These are phyloP conservation scores for Papilio elwesi DNA, from an alignment of 2,888 invertebrate species.

Conservation along the genomic window DNA sequence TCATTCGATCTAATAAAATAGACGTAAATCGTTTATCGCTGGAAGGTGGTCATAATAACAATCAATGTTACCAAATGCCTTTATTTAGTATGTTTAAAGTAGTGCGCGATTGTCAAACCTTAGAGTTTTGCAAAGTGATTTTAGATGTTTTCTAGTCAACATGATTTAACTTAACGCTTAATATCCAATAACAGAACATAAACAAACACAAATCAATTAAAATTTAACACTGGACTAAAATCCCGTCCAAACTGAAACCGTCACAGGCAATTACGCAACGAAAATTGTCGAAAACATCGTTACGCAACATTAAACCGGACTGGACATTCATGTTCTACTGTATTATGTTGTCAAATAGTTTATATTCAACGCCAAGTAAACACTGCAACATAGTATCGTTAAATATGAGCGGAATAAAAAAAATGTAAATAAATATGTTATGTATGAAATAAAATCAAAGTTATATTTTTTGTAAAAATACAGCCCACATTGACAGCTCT, in stretches of 20 bases:
- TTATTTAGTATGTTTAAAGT: no score
- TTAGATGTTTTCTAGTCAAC: no score
- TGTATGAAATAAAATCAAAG: neutral
- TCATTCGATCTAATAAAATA: no score
- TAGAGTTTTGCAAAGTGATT: no score
- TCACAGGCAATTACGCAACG: constrained; percentile 56
- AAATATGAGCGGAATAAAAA: neutral
- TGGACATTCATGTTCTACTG: constrained; percentile 16
- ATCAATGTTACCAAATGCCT: no score
- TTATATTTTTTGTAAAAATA: no score
- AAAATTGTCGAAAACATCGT: constrained; percentile 50
- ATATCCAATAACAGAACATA: neutral
- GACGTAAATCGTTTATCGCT: no score
- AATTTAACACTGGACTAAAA: constrained; percentile 23
- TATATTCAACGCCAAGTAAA: constrained; percentile 24
- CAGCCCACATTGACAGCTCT: no score
- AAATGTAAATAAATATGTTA: neutral
- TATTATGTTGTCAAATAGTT: constrained; percentile 33
- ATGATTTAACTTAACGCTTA: no score
- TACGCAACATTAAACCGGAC: constrained; percentile 49
- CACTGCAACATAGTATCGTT: neutral
- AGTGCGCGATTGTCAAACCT: no score
- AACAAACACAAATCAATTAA: constrained; percentile 9
- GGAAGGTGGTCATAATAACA: no score
- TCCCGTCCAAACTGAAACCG: constrained; percentile 53